phyloP scores from a whole-genome alignment of 1,140 invertebrate genomes.

The Drosophila suzukii region DNA sequence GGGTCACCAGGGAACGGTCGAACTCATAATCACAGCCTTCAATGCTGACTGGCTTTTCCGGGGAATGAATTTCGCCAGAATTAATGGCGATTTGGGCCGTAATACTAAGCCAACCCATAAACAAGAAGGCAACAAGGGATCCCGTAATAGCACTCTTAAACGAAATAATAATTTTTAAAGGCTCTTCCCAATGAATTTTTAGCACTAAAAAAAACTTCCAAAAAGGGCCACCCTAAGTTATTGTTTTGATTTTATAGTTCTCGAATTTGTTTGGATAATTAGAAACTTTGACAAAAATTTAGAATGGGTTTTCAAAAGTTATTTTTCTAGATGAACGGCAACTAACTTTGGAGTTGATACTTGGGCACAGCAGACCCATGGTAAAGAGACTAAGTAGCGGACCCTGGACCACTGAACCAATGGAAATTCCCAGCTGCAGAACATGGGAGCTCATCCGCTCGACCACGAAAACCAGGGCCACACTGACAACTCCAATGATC shows the following conservation, averaged over 20 bases:
- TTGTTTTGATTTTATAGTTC: not conserved
- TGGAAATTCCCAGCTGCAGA: slow-evolving; percentile 89
- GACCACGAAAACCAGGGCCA: slow-evolving; percentile 89
- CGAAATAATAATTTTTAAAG: not conserved
- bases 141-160: slow-evolving; percentile 91
- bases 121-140: slow-evolving; percentile 87
- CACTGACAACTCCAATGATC: slow-evolving; percentile 88
- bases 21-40: slow-evolving; percentile 88
- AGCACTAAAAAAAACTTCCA: not conserved
- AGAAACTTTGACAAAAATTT: not conserved
- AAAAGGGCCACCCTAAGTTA: not conserved
- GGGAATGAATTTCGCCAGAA: slow-evolving; percentile 86
- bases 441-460: slow-evolving; percentile 89
- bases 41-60: slow-evolving; percentile 87
- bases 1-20: slow-evolving; percentile 68
- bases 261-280: no score
- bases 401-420: slow-evolving; percentile 89
- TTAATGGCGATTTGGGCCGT: slow-evolving; percentile 89
- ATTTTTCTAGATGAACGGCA: not conserved
- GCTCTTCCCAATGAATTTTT: not conserved
- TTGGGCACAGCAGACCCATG: slow-evolving; percentile 92
- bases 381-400: slow-evolving; percentile 92
- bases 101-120: slow-evolving; percentile 92
- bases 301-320: not conserved
- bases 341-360: slow-evolving; percentile 89